Percentiles rank a stretch among this genome's conserved stretches.
Conservation (phyloP, 2,113 vertebrate genomes). For the Andinoacara biseriatus region DNA sequence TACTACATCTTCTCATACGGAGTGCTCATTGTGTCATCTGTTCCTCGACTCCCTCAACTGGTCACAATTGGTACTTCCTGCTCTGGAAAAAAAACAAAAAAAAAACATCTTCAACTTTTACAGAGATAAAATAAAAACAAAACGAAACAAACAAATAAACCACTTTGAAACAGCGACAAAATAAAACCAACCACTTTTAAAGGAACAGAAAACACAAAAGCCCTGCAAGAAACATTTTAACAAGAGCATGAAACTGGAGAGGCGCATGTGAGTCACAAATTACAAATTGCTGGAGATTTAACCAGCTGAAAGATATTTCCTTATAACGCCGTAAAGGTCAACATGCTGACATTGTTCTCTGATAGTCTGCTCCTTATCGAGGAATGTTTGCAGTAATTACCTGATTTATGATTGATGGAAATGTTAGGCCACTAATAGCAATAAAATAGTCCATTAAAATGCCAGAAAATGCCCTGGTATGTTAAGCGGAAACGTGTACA, state of each 20-base stretch:
- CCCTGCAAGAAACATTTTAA: conserved; percentile 42
- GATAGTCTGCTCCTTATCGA: conserved; percentile 42
- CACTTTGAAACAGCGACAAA: conserved; percentile 9
- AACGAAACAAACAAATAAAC: conserved; percentile 29
- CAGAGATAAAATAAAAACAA: not conserved
- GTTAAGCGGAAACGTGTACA: not conserved
- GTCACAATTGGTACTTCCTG: conserved; percentile 22
- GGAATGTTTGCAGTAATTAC: conserved; percentile 51
- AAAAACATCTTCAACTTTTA: conserved; percentile 5
- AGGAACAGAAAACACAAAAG: not conserved
- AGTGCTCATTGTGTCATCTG: conserved; percentile 31
- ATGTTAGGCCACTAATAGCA: conserved; percentile 24
- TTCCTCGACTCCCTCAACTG: conserved; percentile 73
- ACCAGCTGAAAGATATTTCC: conserved; percentile 62
- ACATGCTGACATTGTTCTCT: conserved; percentile 59
- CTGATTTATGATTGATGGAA: conserved; percentile 47
- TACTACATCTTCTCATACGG: not conserved
- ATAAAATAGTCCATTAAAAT: conserved; percentile 55
- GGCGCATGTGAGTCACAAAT: conserved; percentile 47
- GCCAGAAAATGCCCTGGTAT: conserved; percentile 25
- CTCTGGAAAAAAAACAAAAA: not conserved
- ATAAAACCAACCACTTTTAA: conserved; percentile 20
- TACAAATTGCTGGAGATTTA: conserved; percentile 32
- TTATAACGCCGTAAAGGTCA: conserved; percentile 62
- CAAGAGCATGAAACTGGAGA: conserved; percentile 45